A percentile compares a stretch with the other conserved stretches of the same genome.
These are phyloP conservation scores for Tiliqua scincoides DNA, from an alignment of 2,113 vertebrate genomes.

Conservation along the genomic window DNA sequence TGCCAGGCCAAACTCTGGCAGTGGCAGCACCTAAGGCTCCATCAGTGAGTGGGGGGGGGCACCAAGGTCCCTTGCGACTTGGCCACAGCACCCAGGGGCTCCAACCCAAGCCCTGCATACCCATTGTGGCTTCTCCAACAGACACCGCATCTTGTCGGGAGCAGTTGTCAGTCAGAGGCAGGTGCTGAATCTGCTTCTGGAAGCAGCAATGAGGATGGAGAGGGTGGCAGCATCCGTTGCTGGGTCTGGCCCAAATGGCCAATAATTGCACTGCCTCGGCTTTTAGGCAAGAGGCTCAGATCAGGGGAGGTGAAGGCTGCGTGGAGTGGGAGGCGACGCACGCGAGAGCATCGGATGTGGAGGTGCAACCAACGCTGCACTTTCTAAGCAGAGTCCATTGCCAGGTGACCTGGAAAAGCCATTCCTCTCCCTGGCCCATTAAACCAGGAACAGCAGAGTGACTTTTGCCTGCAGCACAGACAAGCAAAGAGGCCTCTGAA, in stretches of 20 bases:
- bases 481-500: neutral
- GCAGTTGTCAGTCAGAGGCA: neutral
- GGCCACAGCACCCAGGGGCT: too few relatives aligned
- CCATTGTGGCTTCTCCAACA: too few relatives aligned
- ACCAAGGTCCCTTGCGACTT: too few relatives aligned
- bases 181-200: neutral
- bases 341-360: neutral
- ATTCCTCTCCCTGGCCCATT: constrained; percentile 1
- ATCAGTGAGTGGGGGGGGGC: too few relatives aligned
- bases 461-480: neutral
- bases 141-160: too few relatives aligned
- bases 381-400: constrained; percentile 19
- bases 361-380: neutral
- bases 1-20: too few relatives aligned
- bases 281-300: neutral
- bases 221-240: neutral
- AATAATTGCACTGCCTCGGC: neutral
- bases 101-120: too few relatives aligned
- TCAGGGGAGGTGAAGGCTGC: neutral
- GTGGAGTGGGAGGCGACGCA: neutral
- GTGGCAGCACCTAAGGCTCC: too few relatives aligned
- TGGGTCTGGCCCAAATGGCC: neutral
- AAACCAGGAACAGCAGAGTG: constrained; percentile 7
- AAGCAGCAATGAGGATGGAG: too few relatives aligned
- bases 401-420: constrained; percentile 36